phyloP scores from a whole-genome alignment of 2,113 vertebrate species.

The Myrmecobius fasciatus region DNA sequence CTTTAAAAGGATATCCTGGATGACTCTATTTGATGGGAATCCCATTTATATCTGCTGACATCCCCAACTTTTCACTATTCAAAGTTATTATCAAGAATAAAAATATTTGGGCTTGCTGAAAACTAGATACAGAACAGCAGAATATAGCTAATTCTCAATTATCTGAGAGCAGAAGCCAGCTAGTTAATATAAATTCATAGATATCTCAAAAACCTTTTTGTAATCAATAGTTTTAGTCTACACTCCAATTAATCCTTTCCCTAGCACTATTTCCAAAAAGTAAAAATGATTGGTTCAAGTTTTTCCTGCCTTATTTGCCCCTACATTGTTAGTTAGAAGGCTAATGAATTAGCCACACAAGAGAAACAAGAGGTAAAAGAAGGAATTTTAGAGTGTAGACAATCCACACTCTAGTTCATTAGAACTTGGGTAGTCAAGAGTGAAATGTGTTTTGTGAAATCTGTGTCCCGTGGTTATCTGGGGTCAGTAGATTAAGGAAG shows the following conservation, averaged over 20 bases:
- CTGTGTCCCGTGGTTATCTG: neutral
- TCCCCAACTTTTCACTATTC: neutral
- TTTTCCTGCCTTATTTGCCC: constrained; percentile 1
- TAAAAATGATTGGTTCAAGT: neutral
- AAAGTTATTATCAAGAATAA: neutral
- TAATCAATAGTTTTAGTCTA: neutral
- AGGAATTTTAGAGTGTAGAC: neutral
- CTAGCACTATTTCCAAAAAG: neutral
- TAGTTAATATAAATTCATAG: neutral
- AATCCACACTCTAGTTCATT: neutral
- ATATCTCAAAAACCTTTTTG: neutral
- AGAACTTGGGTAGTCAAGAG: neutral
- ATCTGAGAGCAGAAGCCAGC: neutral
- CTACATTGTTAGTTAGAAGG: neutral
- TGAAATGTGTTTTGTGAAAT: neutral
- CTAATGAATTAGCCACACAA: neutral
- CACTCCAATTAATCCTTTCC: neutral
- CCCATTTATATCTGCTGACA: neutral
- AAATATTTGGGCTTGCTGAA: neutral
- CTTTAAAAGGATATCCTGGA: neutral
- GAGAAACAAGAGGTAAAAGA: constrained; percentile 2
- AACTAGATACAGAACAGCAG: neutral
- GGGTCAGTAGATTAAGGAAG: neutral
- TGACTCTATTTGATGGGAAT: neutral
- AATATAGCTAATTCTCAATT: neutral